Evolutionary conservation across 2,113 vertebrate genomes (phyloP).

Genomic region (Psilopsiagon aurifrons): DNA sequence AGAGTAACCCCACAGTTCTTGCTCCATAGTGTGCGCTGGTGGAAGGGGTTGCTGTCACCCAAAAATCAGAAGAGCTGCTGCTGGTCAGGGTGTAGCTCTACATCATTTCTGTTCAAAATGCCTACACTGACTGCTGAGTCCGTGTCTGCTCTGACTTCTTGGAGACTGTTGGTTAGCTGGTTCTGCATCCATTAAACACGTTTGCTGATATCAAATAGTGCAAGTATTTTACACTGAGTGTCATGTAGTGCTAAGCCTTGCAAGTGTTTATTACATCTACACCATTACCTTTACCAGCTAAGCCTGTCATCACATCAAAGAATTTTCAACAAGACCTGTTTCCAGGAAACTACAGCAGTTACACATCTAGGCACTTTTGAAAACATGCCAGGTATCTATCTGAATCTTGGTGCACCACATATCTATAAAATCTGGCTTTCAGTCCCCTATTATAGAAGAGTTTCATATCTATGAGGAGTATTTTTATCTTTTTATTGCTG

Average conservation of each 20-base stretch:
- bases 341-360: constrained; percentile 57
- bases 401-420: neutral
- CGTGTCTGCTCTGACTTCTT: neutral
- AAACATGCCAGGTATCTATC: constrained; percentile 50
- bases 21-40: neutral
- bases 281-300: constrained; percentile 17
- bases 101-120: neutral
- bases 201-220: neutral
- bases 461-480: neutral
- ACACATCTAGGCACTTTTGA: constrained; percentile 45
- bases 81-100: neutral
- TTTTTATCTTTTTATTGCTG: constrained; percentile 24
- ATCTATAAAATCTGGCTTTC: constrained; percentile 31
- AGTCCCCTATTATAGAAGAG: neutral
- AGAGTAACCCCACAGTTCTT: neutral
- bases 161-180: neutral
- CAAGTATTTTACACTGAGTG: constrained; percentile 17
- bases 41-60: rapidly evolving
- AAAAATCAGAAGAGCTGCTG: rapidly evolving
- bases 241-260: constrained; percentile 44
- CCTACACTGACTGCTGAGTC: neutral
- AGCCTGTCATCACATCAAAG: constrained; percentile 60
- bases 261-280: constrained; percentile 46
- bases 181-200: neutral
- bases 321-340: constrained; percentile 48